A percentile compares a stretch with the other conserved stretches of the same genome.
phyloP scores from a whole-genome alignment of 2,797 vertebrate genomes.

The Micrastur ruficollis region DNA sequence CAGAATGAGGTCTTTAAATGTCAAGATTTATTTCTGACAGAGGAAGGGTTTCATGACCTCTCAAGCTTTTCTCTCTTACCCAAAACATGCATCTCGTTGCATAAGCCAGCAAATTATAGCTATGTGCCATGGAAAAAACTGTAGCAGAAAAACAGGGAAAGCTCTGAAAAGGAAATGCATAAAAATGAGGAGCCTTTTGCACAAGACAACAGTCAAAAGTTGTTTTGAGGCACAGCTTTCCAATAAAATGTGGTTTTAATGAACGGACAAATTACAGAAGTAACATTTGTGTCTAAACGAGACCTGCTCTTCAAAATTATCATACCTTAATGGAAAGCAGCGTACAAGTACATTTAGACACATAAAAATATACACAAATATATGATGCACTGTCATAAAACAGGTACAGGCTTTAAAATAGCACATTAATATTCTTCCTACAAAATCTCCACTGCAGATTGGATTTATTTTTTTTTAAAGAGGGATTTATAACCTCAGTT shows the following conservation, averaged over 20 bases:
- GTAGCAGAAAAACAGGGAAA: not conserved
- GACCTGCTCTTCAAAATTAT: not conserved
- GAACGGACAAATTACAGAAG: not conserved
- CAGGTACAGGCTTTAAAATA: not conserved
- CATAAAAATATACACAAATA: not conserved
- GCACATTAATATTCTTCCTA: not conserved
- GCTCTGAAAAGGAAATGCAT: not conserved
- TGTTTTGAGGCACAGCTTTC: not conserved
- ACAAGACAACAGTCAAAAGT: not conserved
- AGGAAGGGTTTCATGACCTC: not conserved
- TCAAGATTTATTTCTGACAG: not conserved
- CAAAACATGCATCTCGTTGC: not conserved
- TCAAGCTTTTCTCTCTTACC: not conserved
- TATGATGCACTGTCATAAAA: not conserved
- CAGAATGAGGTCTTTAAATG: not conserved
- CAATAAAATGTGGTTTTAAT: not conserved
- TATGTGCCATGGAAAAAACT: not conserved
- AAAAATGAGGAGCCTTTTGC: not conserved
- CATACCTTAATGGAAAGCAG: not conserved
- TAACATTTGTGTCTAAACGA: not conserved
- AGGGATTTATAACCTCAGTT: not conserved
- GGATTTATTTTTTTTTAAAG: not conserved
- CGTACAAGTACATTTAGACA: not conserved
- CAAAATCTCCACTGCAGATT: not conserved
- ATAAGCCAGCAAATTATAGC: not conserved